A percentile compares a stretch with the other conserved stretches of the same genome.
These are phyloP conservation scores for Entomobrya multifasciata DNA, from an alignment of 2,888 invertebrate genomes.

Conservation along the genomic window DNA sequence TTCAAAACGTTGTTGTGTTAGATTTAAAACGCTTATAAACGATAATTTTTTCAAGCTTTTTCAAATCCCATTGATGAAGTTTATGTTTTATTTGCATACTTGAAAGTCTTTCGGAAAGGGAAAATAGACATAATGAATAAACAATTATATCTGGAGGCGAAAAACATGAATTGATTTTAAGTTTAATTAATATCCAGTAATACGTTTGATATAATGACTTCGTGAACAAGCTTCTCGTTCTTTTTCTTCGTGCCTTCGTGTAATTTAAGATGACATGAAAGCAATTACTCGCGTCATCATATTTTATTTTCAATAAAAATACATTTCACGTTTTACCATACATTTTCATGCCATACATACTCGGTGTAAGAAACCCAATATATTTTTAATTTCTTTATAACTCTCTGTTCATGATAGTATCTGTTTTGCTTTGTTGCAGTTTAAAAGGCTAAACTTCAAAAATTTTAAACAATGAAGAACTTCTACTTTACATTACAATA, in stretches of 20 bases:
- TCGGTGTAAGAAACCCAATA: neutral
- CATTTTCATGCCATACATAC: neutral
- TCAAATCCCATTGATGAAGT: neutral
- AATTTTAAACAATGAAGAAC: no score
- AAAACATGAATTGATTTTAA: conserved; percentile 62
- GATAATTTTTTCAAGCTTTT: neutral
- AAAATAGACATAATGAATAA: no score
- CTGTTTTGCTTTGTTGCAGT: conserved; percentile 2
- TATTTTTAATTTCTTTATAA: conserved; percentile 44
- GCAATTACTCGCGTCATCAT: conserved; percentile 6
- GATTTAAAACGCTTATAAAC: no score
- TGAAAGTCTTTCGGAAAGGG: neutral
- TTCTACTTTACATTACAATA: neutral
- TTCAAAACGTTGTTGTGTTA: no score
- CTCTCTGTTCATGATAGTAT: conserved; percentile 8
- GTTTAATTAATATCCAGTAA: neutral
- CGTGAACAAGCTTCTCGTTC: neutral
- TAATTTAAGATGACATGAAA: conserved; percentile 45
- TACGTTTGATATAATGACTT: neutral
- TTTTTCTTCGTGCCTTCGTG: neutral
- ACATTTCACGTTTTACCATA: no score
- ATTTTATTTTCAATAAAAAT: conserved; percentile 17
- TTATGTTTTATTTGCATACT: conserved; percentile 12
- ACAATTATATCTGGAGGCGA: no score
- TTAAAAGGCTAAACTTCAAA: no score